Evolutionary conservation across 2,888 invertebrate genomes (phyloP).

Genomic region (Octonoba sinensis): DNA sequence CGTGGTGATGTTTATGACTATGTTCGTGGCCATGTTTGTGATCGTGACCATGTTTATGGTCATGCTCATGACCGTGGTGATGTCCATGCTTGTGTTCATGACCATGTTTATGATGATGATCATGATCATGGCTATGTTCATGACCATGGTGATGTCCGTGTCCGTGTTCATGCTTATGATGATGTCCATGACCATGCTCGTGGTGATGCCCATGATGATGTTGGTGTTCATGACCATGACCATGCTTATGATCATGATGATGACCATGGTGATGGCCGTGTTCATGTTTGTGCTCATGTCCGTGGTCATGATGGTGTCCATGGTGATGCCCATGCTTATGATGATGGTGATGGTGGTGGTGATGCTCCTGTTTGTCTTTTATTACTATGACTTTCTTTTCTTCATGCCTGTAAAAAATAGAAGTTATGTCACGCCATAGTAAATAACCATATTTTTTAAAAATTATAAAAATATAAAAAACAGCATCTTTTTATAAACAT

Average conservation of each 20-base stretch:
- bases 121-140: conserved; percentile 16
- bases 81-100: conserved; percentile 28
- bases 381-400: conserved; percentile 54
- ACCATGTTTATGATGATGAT: conserved; percentile 14
- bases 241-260: background rate
- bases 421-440: background rate
- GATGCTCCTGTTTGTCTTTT: conserved; percentile 48
- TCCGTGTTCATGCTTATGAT: conserved; percentile 20
- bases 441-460: too few relatives aligned
- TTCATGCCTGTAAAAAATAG: conserved; percentile 15
- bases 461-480: too few relatives aligned
- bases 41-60: conserved; percentile 19
- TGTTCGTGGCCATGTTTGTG: conserved; percentile 20
- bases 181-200: conserved; percentile 20
- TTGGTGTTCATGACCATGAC: conserved; percentile 23
- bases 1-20: conserved; percentile 26
- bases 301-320: background rate
- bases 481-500: too few relatives aligned
- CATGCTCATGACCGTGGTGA: conserved; percentile 19
- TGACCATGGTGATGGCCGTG: conserved; percentile 3
- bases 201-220: conserved; percentile 33
- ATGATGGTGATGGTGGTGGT: conserved; percentile 49
- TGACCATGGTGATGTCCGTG: conserved; percentile 35
- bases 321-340: conserved; percentile 8
- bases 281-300: background rate